Percentiles rank a stretch among this genome's conserved stretches.
phyloP scores from a whole-genome alignment of 1,140 invertebrate species.

The Steinernema khuongi region DNA sequence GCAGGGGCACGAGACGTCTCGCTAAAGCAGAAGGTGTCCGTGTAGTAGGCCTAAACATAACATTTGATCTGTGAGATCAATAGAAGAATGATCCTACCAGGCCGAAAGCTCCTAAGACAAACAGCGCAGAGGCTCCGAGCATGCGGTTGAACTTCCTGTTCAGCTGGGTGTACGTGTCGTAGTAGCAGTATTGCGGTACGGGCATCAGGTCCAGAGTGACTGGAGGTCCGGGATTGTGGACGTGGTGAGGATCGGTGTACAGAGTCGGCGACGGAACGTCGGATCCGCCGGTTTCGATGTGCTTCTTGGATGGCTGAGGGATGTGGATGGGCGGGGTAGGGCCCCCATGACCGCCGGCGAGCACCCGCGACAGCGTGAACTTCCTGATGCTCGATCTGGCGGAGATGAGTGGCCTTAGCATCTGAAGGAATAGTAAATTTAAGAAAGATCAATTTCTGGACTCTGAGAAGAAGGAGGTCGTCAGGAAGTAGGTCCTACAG shows the following conservation, averaged over 20 bases:
- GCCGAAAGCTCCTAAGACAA: not conserved
- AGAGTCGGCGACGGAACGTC: not conserved
- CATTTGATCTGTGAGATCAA: not conserved
- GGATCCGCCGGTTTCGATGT: conserved; percentile 1
- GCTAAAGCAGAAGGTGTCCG: not conserved
- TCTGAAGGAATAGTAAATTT: too few relatives aligned
- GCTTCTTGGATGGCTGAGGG: not conserved
- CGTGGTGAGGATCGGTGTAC: not conserved
- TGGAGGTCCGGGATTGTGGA: not conserved
- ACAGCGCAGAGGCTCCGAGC: not conserved
- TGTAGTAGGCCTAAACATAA: not conserved
- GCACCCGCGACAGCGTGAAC: not conserved
- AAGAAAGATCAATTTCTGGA: too few relatives aligned
- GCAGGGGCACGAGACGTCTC: not conserved
- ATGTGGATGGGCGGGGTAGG: not conserved
- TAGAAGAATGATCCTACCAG: not conserved
- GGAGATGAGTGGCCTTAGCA: too few relatives aligned
- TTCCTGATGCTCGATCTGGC: not conserved
- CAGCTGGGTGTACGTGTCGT: not conserved
- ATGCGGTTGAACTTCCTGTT: not conserved
- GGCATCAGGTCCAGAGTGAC: not conserved
- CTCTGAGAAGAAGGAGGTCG: too few relatives aligned
- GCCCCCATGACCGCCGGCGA: not conserved
- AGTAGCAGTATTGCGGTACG: not conserved
- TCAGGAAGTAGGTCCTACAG: too few relatives aligned